Conservation (phyloP, 1,140 invertebrate genomes). For the Drosophila watanabei region DNA sequence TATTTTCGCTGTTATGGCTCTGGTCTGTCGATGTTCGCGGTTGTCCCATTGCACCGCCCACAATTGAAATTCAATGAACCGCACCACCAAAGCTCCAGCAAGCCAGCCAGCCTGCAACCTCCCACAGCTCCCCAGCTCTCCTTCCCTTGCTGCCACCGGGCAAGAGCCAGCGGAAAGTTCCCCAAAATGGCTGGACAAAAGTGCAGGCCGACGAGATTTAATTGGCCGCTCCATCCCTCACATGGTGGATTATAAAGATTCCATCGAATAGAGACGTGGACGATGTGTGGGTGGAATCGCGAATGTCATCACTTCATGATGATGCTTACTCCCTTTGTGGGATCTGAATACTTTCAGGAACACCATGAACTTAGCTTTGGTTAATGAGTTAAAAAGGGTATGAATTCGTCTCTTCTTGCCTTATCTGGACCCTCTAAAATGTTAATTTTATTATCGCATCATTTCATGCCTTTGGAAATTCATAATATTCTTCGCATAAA, state of each 20-base stretch:
- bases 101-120: neutral
- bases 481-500: neutral
- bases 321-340: neutral
- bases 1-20: slow-evolving; percentile 27
- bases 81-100: slow-evolving; percentile 16
- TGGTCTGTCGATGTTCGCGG: slow-evolving; percentile 16
- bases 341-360: neutral
- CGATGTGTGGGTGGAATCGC: slow-evolving; percentile 12
- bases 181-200: slow-evolving; percentile 44
- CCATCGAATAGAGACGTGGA: neutral
- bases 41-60: slow-evolving; percentile 39
- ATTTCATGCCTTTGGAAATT: neutral
- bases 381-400: neutral
- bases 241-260: slow-evolving; percentile 22
- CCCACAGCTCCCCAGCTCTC: slow-evolving; percentile 1
- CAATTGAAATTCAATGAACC: slow-evolving; percentile 57
- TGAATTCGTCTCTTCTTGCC: neutral
- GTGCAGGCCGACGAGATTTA: slow-evolving; percentile 29
- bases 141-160: neutral
- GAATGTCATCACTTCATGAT: neutral
- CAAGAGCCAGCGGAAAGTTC: slow-evolving; percentile 18
- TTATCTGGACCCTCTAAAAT: neutral
- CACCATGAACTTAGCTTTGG: neutral
- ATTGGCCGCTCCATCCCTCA: slow-evolving; percentile 21
- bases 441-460: neutral